Evolutionary conservation across 1,140 invertebrate species (phyloP).

Genomic region (Drosophila bocqueti): DNA sequence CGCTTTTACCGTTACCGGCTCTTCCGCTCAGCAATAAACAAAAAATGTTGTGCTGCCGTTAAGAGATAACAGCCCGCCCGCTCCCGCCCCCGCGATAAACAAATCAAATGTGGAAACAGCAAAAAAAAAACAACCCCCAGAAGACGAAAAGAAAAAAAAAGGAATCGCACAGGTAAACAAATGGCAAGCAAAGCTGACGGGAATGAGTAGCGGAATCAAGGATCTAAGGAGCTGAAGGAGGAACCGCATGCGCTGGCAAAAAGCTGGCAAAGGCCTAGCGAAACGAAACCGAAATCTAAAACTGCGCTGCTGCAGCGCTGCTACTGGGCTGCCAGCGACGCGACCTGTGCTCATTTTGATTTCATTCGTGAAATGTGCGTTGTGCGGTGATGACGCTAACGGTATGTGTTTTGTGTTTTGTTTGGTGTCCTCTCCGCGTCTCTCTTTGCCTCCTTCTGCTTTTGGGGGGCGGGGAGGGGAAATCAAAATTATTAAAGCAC

Average conservation of each 20-base stretch:
- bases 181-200: conserved; percentile 19
- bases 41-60: conserved; percentile 53
- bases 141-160: conserved; percentile 4
- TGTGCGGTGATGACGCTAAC: conserved; percentile 64
- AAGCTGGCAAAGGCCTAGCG: conserved; percentile 10
- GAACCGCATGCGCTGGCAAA: conserved; percentile 46
- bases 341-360: conserved; percentile 74
- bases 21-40: conserved; percentile 67
- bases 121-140: not conserved
- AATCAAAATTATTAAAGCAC: conserved; percentile 32
- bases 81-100: conserved; percentile 59
- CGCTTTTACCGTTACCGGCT: conserved; percentile 48
- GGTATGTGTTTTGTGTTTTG: conserved; percentile 34
- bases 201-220: conserved; percentile 20
- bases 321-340: conserved; percentile 1
- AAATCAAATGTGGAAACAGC: conserved; percentile 55
- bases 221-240: conserved; percentile 25
- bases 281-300: conserved; percentile 43
- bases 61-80: conserved; percentile 10
- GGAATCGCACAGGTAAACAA: conserved; percentile 27
- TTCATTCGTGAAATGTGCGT: conserved; percentile 82
- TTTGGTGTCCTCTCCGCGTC: conserved; percentile 10
- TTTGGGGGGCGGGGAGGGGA: not conserved
- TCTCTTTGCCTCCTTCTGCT: not conserved
- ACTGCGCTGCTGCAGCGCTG: conserved; percentile 29